Evolutionary conservation across 2,888 invertebrate species (phyloP).

Genomic region (Pomacea canaliculata): DNA sequence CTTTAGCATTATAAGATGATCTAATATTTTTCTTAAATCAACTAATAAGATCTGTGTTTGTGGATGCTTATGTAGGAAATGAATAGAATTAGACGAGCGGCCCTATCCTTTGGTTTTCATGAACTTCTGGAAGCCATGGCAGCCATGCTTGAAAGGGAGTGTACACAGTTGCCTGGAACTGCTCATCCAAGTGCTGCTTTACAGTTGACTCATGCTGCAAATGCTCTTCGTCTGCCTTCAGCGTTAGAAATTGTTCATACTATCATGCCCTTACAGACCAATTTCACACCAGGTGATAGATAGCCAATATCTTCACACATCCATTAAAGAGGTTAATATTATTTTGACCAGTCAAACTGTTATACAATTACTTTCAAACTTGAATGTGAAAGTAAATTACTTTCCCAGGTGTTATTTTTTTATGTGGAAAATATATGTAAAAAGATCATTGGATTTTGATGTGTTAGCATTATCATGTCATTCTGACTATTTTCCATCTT

Average conservation of each 20-base stretch:
- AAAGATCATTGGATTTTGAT: too few relatives aligned
- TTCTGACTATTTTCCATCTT: too few relatives aligned
- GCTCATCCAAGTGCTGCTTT: conserved; percentile 88
- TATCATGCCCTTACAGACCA: conserved; percentile 63
- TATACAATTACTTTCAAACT: too few relatives aligned
- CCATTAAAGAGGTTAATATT: too few relatives aligned
- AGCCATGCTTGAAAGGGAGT: conserved; percentile 89
- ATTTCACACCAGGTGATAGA: conserved; percentile 53
- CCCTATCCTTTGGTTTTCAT: conserved; percentile 90
- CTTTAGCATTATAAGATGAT: not conserved
- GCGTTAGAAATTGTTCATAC: conserved; percentile 57
- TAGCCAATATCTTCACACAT: not conserved
- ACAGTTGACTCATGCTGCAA: conserved; percentile 90
- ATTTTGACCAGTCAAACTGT: too few relatives aligned
- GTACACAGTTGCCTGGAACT: conserved; percentile 81
- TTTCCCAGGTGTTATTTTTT: too few relatives aligned
- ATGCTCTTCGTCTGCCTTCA: conserved; percentile 80
- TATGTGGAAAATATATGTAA: too few relatives aligned
- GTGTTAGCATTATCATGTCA: too few relatives aligned
- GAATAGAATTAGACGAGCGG: conserved; percentile 89
- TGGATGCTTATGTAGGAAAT: conserved; percentile 78
- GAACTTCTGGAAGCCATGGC: conserved; percentile 89
- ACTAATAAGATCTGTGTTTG: too few relatives aligned
- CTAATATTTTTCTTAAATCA: not conserved
- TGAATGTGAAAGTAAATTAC: too few relatives aligned